Percentiles rank a stretch among this genome's conserved stretches.
Evolutionary conservation across 2,888 invertebrate species (phyloP).

Genomic region (Xestia sexstrigata): DNA sequence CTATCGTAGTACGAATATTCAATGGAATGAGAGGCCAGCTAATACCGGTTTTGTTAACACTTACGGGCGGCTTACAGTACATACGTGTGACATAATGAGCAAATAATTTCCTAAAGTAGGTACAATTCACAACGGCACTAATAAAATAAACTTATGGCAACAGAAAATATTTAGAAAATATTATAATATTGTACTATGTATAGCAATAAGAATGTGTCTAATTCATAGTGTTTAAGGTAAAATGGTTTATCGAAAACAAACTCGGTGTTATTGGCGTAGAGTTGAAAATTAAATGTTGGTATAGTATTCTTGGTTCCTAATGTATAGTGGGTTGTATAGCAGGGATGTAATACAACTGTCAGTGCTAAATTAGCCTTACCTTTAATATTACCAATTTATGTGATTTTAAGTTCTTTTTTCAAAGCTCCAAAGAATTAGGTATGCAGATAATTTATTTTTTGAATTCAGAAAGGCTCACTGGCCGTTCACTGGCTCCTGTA

Average conservation of each 20-base stretch:
- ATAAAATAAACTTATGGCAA: constrained; percentile 8
- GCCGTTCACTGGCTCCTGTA: not conserved
- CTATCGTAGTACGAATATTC: not conserved
- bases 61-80: not conserved
- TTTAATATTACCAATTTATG: not conserved
- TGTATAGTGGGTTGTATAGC: constrained; percentile 15
- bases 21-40: not conserved
- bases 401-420: not conserved
- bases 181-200: not conserved
- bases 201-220: constrained; percentile 20
- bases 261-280: constrained; percentile 15
- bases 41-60: not conserved
- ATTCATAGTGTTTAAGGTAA: not conserved
- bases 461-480: not conserved
- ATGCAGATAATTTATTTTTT: not conserved
- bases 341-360: constrained; percentile 25
- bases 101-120: constrained; percentile 2
- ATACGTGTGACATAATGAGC: not conserved
- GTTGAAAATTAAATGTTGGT: constrained; percentile 24
- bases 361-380: constrained; percentile 15
- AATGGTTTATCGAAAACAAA: not conserved
- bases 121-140: constrained; percentile 41
- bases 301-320: not conserved
- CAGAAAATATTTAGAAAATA: constrained; percentile 9
- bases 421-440: no score